phyloP scores from a whole-genome alignment of 2,888 invertebrate species.

The Argynnis bischoffii region DNA sequence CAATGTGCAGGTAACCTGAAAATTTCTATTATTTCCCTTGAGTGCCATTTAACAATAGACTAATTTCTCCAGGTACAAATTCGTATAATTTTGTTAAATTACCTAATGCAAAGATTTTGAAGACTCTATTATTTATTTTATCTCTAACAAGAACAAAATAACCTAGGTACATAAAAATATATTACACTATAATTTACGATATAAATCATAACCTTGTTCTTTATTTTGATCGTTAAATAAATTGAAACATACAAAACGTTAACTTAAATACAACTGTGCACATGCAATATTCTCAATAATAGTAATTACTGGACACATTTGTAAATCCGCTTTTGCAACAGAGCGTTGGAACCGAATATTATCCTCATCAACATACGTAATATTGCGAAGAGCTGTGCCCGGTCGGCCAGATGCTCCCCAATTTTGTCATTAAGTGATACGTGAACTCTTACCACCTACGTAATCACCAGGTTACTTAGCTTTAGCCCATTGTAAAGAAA shows the following conservation, averaged over 20 bases:
- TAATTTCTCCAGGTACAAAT: no score
- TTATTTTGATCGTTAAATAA: no score
- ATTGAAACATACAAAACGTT: background rate
- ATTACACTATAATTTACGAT: no score
- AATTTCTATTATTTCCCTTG: no score
- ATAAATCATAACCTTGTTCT: no score
- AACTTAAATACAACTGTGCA: slow-evolving; percentile 19
- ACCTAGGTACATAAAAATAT: no score
- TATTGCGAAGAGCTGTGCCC: slow-evolving; percentile 10
- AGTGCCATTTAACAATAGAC: no score
- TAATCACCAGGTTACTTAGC: slow-evolving; percentile 24
- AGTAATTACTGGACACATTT: slow-evolving; percentile 34
- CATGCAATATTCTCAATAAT: slow-evolving; percentile 23
- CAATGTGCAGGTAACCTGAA: no score
- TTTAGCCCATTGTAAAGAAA: slow-evolving; percentile 18
- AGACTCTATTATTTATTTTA: no score
- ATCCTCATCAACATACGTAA: slow-evolving; percentile 30
- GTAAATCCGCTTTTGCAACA: slow-evolving; percentile 27
- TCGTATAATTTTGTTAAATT: no score
- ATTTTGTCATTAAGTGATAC: slow-evolving; percentile 38
- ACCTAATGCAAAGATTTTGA: no score
- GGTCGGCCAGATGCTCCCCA: slow-evolving; percentile 31
- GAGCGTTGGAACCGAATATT: slow-evolving; percentile 34
- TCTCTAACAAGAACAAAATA: no score
- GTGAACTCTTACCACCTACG: slow-evolving; percentile 30